Conservation (phyloP, 2,797 vertebrate species). For the Lagocephalus sceleratus region DNA sequence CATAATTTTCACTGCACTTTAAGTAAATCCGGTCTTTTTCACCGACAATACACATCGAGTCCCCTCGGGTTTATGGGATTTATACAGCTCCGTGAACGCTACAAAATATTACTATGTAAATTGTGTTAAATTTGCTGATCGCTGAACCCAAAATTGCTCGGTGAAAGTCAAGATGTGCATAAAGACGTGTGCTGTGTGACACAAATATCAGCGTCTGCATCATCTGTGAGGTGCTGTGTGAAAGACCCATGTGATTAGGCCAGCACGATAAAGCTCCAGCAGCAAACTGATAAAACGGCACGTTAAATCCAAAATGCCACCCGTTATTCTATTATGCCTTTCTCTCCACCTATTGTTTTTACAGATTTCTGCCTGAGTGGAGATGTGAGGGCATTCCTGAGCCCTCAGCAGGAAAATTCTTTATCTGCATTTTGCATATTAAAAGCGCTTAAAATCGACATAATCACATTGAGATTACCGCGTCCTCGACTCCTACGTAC, state of each 20-base stretch:
- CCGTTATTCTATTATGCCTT: conserved; percentile 23
- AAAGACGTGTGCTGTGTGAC: neutral
- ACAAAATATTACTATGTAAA: no score
- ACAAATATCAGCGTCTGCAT: conserved; percentile 3
- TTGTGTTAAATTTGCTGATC: no score
- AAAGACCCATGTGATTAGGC: conserved; percentile 5
- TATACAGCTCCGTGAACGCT: no score
- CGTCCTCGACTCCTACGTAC: conserved; percentile 60
- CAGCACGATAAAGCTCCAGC: conserved; percentile 11
- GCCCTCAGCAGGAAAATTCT: conserved; percentile 56
- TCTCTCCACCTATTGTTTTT: conserved; percentile 38
- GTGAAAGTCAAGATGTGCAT: neutral
- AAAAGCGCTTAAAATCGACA: conserved; percentile 61
- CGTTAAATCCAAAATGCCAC: conserved; percentile 26
- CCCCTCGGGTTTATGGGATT: neutral
- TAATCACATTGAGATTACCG: conserved; percentile 45
- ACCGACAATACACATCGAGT: neutral
- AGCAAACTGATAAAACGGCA: conserved; percentile 25
- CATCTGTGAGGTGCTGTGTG: conserved; percentile 4
- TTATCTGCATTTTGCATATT: conserved; percentile 65
- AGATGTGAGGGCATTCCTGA: conserved; percentile 61
- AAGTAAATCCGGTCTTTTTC: neutral
- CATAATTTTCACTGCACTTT: neutral
- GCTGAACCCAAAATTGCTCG: no score
- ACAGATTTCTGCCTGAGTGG: conserved; percentile 43